Conservation (phyloP, 2,888 invertebrate genomes). For the Lepidocyrtoides sp. region DNA sequence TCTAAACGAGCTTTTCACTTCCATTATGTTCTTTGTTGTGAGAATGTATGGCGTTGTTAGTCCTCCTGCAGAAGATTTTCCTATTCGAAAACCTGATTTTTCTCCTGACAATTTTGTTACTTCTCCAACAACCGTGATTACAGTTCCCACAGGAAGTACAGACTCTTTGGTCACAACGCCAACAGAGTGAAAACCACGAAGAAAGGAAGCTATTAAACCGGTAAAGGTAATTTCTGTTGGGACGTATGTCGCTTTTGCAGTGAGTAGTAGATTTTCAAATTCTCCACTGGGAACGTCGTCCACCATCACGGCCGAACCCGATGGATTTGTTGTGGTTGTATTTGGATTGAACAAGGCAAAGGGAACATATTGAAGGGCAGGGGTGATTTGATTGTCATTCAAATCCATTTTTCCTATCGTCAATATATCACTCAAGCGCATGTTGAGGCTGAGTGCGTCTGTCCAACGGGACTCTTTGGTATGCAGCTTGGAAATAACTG, state of each 20-base stretch:
- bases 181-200: conserved; percentile 68
- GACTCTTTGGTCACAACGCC: conserved; percentile 67
- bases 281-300: conserved; percentile 57
- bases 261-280: conserved; percentile 62
- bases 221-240: conserved; percentile 55
- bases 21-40: conserved; percentile 65
- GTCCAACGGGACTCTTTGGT: conserved; percentile 62
- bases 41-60: conserved; percentile 57
- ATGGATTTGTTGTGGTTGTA: not conserved
- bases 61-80: conserved; percentile 54
- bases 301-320: conserved; percentile 42
- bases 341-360: conserved; percentile 70
- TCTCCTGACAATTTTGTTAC: conserved; percentile 54
- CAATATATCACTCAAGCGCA: not conserved
- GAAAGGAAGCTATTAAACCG: conserved; percentile 56
- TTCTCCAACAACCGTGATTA: conserved; percentile 71
- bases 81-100: conserved; percentile 41
- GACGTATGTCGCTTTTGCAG: conserved; percentile 52
- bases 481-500: conserved; percentile 59
- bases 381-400: conserved; percentile 34
- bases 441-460: conserved; percentile 21
- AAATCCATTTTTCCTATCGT: not conserved
- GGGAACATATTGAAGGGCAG: conserved; percentile 64
- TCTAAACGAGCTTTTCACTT: conserved; percentile 51
- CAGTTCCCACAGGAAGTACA: conserved; percentile 61